Percentiles rank a stretch among this genome's conserved stretches.
Conservation (phyloP, 2,888 invertebrate genomes). For the Dorcus parallelipipedus region DNA sequence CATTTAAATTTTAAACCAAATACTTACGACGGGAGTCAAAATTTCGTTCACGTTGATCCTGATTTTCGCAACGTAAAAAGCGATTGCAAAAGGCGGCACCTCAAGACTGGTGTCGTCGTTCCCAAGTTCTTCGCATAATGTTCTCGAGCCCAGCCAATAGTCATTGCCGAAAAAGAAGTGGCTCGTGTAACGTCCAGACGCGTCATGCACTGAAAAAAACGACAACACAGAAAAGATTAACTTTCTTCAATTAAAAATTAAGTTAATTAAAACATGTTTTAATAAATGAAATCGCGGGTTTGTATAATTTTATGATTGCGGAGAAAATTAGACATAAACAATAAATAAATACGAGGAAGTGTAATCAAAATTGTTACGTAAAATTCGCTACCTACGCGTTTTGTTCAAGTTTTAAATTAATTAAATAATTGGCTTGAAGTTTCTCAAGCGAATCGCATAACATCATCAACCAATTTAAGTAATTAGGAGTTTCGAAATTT, state of each 20-base stretch:
- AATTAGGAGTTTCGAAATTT: no score
- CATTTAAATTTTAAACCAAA: neutral
- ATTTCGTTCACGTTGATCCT: slow-evolving; percentile 42
- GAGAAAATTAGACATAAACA: no score
- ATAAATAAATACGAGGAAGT: no score
- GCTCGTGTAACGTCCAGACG: slow-evolving; percentile 75
- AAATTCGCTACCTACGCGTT: no score
- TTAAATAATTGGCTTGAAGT: no score
- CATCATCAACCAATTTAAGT: no score
- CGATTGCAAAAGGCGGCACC: slow-evolving; percentile 58
- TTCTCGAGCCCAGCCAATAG: slow-evolving; percentile 75
- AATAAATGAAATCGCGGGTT: no score
- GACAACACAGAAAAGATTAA: neutral
- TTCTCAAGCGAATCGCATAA: no score
- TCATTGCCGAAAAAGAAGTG: slow-evolving; percentile 77
- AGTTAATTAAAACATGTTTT: no score
- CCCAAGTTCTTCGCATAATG: slow-evolving; percentile 65
- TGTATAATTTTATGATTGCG: neutral
- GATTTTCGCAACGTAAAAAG: slow-evolving; percentile 59
- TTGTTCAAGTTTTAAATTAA: no score
- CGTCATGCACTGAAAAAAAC: slow-evolving; percentile 65
- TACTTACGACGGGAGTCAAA: slow-evolving; percentile 46
- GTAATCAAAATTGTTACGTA: no score
- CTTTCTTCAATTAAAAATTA: no score
- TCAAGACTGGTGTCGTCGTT: slow-evolving; percentile 52